Evolutionary conservation across 2,888 invertebrate genomes (phyloP).

Genomic region (Baccha elongata): DNA sequence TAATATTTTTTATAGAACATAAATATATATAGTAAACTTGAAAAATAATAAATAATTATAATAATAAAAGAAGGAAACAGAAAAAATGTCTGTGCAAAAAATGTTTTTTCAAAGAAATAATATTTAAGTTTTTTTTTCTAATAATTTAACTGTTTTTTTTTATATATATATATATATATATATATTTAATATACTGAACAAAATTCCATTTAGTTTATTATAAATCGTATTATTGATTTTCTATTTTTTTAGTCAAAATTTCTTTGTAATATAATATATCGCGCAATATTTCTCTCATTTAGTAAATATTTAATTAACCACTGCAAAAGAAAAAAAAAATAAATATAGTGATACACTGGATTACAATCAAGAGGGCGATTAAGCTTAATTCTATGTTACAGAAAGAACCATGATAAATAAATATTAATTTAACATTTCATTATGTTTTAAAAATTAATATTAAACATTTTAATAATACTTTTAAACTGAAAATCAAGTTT

Average conservation of each 20-base stretch:
- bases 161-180: slow-evolving; percentile 3
- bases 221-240: slow-evolving; percentile 1
- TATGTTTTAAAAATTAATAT: not conserved
- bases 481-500: not conserved
- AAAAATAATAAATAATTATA: slow-evolving; percentile 44
- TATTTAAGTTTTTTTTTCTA: slow-evolving; percentile 41
- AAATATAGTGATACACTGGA: not conserved
- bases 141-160: slow-evolving; percentile 12
- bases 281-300: slow-evolving; percentile 57
- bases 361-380: slow-evolving; percentile 4
- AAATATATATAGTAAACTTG: slow-evolving; percentile 27
- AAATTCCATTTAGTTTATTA: slow-evolving; percentile 50
- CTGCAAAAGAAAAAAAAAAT: not conserved
- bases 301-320: slow-evolving; percentile 44
- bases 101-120: slow-evolving; percentile 57
- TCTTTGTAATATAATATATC: slow-evolving; percentile 25
- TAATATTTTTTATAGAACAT: slow-evolving; percentile 43
- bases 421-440: not conserved
- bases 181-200: slow-evolving; percentile 28
- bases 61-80: slow-evolving; percentile 19
- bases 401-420: not conserved
- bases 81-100: slow-evolving; percentile 74
- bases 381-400: not conserved
- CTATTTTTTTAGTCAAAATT: slow-evolving; percentile 20
- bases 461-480: not conserved